Evolutionary conservation across 2,888 invertebrate genomes (phyloP), one percentile per base, ranked within the genome.

Genomic region (Timandra comae): DNA sequence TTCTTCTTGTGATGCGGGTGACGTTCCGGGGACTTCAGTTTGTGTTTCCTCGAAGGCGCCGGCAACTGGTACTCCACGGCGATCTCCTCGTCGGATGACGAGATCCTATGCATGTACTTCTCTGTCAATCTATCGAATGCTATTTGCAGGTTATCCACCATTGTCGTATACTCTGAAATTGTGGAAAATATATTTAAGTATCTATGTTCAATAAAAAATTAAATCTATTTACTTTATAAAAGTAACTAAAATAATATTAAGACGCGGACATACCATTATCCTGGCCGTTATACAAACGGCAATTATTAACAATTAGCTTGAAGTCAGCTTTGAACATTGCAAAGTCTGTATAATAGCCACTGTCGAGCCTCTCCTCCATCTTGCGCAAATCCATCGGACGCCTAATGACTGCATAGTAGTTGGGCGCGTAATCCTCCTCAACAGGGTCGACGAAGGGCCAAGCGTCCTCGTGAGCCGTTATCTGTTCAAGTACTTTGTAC

Each of bases 371-470:
- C 47, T 94, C 93, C 67, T 96, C 95, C 93, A 97, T 96, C 59
- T 91, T 91, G 38, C 90, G 89, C 30, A 97, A 86, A 72, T 96
- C 95, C 95, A 97, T 96, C 0, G 97, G 97, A 47, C 91, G 88
- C 46, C 91, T 73, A 23, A 92, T 91, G 13, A 92, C 90, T 0
- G 91, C 88, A 61, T 92, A 92, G 65, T 92, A 93, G 71, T 94
- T 93, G 0, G 97, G 97, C 0, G 97, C 97, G 66, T 94, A 95
- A 61, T 95, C 94, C 65, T 97, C 96, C 57, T 96, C 95, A 1
- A 97, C 97, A 0, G 97, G 95, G 63, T 96, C 95, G 66, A 94
- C 88, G 75, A 98, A 97, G 0, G 97, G 97, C 97, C 97, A 97
- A 0, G 97, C 95, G 68, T 97, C 96, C 35, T 93, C 91, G 67